Evolutionary conservation across 2,113 vertebrate genomes (phyloP).

Genomic region (Barbus barbus): DNA sequence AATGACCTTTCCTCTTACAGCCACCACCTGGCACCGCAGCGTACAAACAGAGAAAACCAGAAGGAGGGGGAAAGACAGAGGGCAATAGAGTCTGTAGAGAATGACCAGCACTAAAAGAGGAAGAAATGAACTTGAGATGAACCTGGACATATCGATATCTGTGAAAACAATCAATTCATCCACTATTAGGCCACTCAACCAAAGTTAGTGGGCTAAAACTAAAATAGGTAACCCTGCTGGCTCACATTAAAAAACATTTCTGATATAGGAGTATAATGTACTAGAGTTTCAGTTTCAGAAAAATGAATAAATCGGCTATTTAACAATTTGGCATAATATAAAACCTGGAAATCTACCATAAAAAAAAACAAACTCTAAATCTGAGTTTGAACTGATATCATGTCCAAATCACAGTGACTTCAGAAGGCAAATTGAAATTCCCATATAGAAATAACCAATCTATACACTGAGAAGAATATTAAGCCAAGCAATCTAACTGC

Average conservation of each 20-base stretch:
- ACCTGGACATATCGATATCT: conserved; percentile 70
- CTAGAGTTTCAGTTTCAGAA: background rate
- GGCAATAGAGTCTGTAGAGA: conserved; percentile 49
- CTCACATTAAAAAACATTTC: background rate
- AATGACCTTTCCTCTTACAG: conserved; percentile 77
- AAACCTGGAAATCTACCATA: no score
- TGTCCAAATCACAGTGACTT: background rate
- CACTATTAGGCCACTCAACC: background rate
- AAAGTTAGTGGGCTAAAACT: background rate
- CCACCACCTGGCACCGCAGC: conserved; percentile 71
- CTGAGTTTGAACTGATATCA: background rate
- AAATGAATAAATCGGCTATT: background rate
- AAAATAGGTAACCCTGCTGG: background rate
- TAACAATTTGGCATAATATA: background rate
- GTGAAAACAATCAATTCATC: background rate
- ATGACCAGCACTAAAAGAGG: conserved; percentile 50
- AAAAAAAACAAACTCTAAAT: no score
- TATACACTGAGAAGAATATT: background rate
- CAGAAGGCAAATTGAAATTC: background rate
- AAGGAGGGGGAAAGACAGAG: background rate
- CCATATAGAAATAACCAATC: no score
- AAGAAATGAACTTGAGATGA: conserved; percentile 93
- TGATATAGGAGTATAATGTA: background rate
- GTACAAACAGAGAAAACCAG: background rate
- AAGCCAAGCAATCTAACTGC: background rate